A percentile compares a stretch with the other conserved stretches of the same genome.
Evolutionary conservation across 2,113 vertebrate species (phyloP).

Genomic region (Sprattus sprattus): DNA sequence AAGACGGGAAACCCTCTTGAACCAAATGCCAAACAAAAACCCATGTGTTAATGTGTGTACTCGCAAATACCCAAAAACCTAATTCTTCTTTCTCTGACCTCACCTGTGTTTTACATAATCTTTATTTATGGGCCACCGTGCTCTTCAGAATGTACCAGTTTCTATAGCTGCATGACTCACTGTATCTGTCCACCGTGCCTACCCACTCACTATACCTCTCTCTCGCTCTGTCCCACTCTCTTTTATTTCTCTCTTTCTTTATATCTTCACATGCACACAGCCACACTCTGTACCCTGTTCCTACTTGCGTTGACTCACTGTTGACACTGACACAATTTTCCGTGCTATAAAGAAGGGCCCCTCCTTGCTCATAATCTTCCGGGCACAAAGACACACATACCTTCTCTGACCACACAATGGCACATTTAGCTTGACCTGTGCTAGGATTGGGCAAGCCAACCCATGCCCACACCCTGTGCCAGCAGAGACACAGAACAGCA

Average conservation of each 20-base stretch:
- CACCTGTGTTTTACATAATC: not conserved
- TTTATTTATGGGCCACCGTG: not conserved
- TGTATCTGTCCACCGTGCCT: not conserved
- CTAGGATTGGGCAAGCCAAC: conserved; percentile 47
- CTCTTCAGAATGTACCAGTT: not conserved
- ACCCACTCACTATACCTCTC: not conserved
- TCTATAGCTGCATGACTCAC: not conserved
- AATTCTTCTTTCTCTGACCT: not conserved
- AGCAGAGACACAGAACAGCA: conserved; percentile 22
- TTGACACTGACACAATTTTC: conserved; percentile 58
- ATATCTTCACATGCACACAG: conserved; percentile 2
- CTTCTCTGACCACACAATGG: conserved; percentile 59
- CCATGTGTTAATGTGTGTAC: conserved; percentile 39
- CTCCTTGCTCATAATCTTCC: conserved; percentile 59
- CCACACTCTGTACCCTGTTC: conserved; percentile 43
- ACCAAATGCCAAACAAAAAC: not conserved
- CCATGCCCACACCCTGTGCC: conserved; percentile 56
- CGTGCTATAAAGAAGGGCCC: conserved; percentile 53
- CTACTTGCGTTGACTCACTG: conserved; percentile 52
- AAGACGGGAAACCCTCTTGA: not conserved
- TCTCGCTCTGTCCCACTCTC: not conserved
- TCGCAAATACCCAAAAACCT: too few relatives aligned
- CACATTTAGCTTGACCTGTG: conserved; percentile 39
- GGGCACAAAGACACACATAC: conserved; percentile 53
- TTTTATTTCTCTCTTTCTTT: not conserved